Conservation (phyloP, 2,888 invertebrate genomes). For the Hoplodrina ambigua region DNA sequence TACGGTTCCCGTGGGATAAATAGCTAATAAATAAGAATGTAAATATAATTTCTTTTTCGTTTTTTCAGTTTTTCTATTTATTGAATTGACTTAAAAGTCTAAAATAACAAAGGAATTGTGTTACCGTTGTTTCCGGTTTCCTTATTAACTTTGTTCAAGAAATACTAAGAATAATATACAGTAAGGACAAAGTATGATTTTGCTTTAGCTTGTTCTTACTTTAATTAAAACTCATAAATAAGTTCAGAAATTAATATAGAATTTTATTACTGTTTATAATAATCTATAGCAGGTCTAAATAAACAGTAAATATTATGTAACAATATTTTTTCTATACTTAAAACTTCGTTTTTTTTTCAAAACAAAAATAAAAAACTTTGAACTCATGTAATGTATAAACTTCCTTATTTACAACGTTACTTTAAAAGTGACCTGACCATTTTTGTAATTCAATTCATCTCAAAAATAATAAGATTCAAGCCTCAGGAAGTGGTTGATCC, state of each 20-base stretch:
- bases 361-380: no score
- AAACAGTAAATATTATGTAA: not conserved
- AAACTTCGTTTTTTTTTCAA: no score
- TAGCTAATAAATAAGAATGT: no score
- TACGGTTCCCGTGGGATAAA: no score
- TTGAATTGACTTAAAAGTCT: not conserved
- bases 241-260: conserved; percentile 32
- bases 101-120: not conserved
- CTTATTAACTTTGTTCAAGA: conserved; percentile 10
- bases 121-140: not conserved
- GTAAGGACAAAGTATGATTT: conserved; percentile 15
- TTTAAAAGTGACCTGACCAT: conserved; percentile 66
- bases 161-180: conserved; percentile 11
- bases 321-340: no score
- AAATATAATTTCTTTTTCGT: no score
- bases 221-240: conserved; percentile 50
- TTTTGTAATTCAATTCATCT: conserved; percentile 79
- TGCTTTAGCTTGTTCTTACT: not conserved
- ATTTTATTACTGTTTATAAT: conserved; percentile 15
- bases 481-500: conserved; percentile 65
- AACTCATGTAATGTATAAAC: no score
- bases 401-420: conserved; percentile 69
- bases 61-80: no score
- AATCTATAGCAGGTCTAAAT: conserved; percentile 4
- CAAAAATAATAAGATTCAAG: conserved; percentile 80